Base-by-base conservation (phyloP, 2,113 vertebrate genomes). In the Oceanodroma tethys region DNA sequence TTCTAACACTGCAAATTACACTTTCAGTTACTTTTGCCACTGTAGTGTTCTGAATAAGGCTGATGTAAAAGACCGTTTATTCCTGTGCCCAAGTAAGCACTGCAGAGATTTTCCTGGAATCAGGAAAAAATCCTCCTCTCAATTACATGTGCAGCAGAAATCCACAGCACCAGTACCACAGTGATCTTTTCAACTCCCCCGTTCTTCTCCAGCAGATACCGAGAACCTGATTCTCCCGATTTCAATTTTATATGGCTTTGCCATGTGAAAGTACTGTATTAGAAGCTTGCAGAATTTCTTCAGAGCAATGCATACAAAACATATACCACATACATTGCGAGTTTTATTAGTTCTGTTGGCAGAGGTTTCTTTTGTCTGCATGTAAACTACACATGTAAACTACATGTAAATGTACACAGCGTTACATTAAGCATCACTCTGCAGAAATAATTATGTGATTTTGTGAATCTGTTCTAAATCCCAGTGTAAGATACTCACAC, bases 321-420 rank as follows among this genome's bases (percentile, higher is more conserved):
- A 2, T 5, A 22, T 16, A 38, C 10, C 10, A 17, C 7, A 11
- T 7, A 36, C 0, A 0, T 3, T 11, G 4, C 8, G 12, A 13
- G 32, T 60, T 59, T 47, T 78, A 43, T 40, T 63, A 79, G 13
- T 45, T 45, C 29, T 52, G 22, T 23, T 60, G 16, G 29, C 21
- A 5, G 16, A 55, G 12, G 22, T n/a, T 55, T 60, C 13, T 53
- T 74, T 65, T 21, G 16, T 29, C 36, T 56, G 27, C 52, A 36
- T 30, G 25, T 67, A 29, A 81, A 67, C 52, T 40, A 55, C 7
- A 15, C 52, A 36, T 30, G 25, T 67, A 29, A 81, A 67, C 52
- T 40, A 55, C 7, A 15, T n/a, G n/a, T n/a, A n/a, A n/a, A n/a
- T n/a, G n/a, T n/a, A n/a, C 3, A 30, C 10, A 66, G 20, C 0